A percentile compares a stretch with the other conserved stretches of the same genome.
phyloP scores from a whole-genome alignment of 2,113 vertebrate genomes.

The Piaya cayana region DNA sequence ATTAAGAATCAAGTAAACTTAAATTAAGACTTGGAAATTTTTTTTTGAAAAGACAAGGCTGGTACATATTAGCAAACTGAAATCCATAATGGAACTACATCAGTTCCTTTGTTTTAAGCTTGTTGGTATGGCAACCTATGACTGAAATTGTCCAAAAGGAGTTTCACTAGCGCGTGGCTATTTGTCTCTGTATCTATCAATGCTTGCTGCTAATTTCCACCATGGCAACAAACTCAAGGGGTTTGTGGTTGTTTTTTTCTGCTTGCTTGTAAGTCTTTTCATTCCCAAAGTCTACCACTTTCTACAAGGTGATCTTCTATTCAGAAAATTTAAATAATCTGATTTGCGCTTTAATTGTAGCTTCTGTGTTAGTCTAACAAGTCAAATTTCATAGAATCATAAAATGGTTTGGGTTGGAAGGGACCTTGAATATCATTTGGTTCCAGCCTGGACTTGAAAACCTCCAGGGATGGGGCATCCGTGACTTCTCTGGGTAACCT shows the following conservation, averaged over 20 bases:
- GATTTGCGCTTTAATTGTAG: neutral
- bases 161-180: neutral
- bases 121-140: conserved; percentile 40
- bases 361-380: neutral
- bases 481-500: too few relatives aligned
- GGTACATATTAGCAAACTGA: neutral
- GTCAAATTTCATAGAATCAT: too few relatives aligned
- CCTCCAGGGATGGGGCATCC: too few relatives aligned
- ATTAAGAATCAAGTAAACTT: neutral
- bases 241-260: neutral
- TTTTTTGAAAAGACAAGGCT: neutral
- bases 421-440: too few relatives aligned
- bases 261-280: neutral
- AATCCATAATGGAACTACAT: neutral
- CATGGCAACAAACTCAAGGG: neutral
- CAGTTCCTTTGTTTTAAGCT: neutral
- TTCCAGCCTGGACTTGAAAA: too few relatives aligned
- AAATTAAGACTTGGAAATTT: neutral
- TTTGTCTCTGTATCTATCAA: neutral
- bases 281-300: neutral
- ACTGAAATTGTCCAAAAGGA: conserved; percentile 21
- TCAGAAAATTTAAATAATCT: neutral
- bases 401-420: too few relatives aligned
- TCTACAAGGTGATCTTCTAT: neutral
- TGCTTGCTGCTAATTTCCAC: neutral